phyloP scores from a whole-genome alignment of 2,797 vertebrate species.

The Lerista edwardsae region DNA sequence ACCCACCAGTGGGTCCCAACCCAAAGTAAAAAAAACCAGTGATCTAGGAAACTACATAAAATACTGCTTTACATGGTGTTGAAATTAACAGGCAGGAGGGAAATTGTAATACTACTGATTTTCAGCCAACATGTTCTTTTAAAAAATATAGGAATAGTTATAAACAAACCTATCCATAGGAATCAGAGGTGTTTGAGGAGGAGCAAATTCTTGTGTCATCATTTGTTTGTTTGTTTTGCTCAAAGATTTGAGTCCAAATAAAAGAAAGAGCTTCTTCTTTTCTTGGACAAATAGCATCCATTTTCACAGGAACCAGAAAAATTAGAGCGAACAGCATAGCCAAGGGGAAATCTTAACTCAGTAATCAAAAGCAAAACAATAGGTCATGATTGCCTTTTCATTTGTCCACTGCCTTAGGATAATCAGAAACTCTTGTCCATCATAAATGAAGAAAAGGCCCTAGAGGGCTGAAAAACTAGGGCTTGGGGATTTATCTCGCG shows the following conservation, averaged over 20 bases:
- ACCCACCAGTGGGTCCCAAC: too few relatives aligned
- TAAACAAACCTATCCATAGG: neutral
- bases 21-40: too few relatives aligned
- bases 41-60: too few relatives aligned
- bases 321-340: slow-evolving; percentile 4
- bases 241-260: neutral
- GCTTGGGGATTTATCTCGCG: slow-evolving; percentile 34
- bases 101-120: too few relatives aligned
- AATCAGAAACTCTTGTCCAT: slow-evolving; percentile 58
- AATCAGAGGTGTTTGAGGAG: neutral
- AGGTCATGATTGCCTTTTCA: slow-evolving; percentile 53
- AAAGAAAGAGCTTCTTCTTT: neutral
- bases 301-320: neutral
- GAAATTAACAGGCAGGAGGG: too few relatives aligned
- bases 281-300: neutral
- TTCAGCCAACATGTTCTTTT: neutral
- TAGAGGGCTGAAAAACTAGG: neutral
- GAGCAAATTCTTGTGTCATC: too few relatives aligned
- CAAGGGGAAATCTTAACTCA: slow-evolving; percentile 9
- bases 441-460: slow-evolving; percentile 36
- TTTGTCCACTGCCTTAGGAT: slow-evolving; percentile 54
- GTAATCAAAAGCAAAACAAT: slow-evolving; percentile 48
- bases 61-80: too few relatives aligned
- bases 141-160: too few relatives aligned
- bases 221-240: too few relatives aligned